Evolutionary conservation across 2,888 invertebrate genomes (phyloP), one percentile per base, ranked within the genome.

Genomic region (Limnephilus marmoratus): DNA sequence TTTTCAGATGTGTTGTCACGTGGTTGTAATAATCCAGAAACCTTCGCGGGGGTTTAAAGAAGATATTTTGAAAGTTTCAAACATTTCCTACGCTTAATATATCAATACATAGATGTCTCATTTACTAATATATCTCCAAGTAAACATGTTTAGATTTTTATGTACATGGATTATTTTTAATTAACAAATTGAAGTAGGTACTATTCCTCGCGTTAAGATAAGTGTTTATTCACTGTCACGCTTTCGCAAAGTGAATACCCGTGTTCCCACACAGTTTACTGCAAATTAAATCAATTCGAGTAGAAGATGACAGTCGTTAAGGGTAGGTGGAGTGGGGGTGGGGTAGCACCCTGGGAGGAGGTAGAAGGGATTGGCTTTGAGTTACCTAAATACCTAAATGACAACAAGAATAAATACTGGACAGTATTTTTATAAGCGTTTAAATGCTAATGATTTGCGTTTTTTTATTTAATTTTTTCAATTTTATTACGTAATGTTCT

Each of bases 281-380:
- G 88, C 89, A 91, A 91, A 91, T 91, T 89, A 91, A 91, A 91
- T 91, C 91, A 91, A 83, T 90, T 91, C 91, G 24, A 41, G 49
- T 82, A 91, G 53, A 86, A 86, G 88, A 68, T 37, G 88, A 80
- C 80, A 37, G 80, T 80, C 68, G 81, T 80, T 89, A 41, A n/a
- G 81, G 80, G 80, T 5, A 31, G 80, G 24, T 12, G 81, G 12
- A 34, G n/a, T 24, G 88, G 34, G 2, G n/a, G 83, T 15, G 2
- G 18, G 3, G 24, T 15, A 7, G 9, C 24, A 2, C 0, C 7
- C 4, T 34, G 37, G 11, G 2, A 4, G 24, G 7, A 9, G 68
- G 18, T 1, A 7, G 68, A 68, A 24, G 68, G 68, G 1, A 1
- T n/a, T 2, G 68, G n/a, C 68, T 9, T 2, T n/a, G 68, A 68